Conservation (phyloP, 2,888 invertebrate genomes). For the Meteorus cinctellus region DNA sequence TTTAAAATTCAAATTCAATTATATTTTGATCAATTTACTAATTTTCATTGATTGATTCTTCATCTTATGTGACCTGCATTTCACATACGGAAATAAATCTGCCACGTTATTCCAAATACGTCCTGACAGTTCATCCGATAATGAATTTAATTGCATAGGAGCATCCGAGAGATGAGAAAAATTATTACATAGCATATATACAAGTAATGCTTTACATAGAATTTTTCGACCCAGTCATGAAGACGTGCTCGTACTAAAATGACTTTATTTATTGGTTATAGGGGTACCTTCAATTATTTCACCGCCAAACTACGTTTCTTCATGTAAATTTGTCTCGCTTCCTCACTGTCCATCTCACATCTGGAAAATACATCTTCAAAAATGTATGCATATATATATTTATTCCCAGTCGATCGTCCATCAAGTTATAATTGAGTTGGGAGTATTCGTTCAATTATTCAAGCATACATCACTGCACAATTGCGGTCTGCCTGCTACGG, state of each 20-base stretch:
- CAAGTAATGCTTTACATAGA: background rate
- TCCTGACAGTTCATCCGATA: background rate
- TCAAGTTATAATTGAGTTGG: slow-evolving; percentile 8
- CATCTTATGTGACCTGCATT: background rate
- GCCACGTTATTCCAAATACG: background rate
- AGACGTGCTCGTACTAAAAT: background rate
- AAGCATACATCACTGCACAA: background rate
- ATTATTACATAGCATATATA: background rate
- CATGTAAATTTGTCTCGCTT: background rate
- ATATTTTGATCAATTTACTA: background rate
- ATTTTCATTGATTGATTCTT: background rate
- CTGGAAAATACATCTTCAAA: background rate
- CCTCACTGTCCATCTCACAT: background rate
- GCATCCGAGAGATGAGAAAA: background rate
- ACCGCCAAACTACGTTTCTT: background rate
- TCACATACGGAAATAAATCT: background rate
- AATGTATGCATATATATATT: slow-evolving; percentile 3
- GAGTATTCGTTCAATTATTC: slow-evolving; percentile 13
- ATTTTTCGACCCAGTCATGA: background rate
- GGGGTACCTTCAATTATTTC: background rate
- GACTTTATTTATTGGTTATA: slow-evolving; percentile 1
- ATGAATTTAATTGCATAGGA: background rate
- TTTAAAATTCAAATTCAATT: background rate
- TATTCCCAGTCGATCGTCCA: background rate
- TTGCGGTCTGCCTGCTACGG: background rate